phyloP scores from a whole-genome alignment of 2,888 invertebrate genomes.

The Tineola bisselliella region DNA sequence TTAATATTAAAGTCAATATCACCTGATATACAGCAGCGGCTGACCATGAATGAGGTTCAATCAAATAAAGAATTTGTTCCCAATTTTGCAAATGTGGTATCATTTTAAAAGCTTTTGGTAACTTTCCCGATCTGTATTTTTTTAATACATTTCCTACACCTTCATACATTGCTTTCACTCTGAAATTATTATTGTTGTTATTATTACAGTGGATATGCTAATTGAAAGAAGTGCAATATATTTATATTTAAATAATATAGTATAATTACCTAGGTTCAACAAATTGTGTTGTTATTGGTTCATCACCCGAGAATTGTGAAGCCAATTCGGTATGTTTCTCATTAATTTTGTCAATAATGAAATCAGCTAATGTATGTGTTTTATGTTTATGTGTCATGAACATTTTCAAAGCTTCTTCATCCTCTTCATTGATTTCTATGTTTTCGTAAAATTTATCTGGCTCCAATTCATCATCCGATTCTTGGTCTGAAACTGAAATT shows the following conservation, averaged over 20 bases:
- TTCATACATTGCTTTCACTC: slow-evolving; percentile 87
- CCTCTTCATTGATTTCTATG: slow-evolving; percentile 84
- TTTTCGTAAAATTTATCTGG: slow-evolving; percentile 74
- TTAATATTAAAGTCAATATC: slow-evolving; percentile 9
- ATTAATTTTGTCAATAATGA: slow-evolving; percentile 91
- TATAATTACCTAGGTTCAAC: slow-evolving; percentile 76
- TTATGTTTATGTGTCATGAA: slow-evolving; percentile 71
- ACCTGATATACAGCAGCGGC: slow-evolving; percentile 96
- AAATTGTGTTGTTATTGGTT: slow-evolving; percentile 79
- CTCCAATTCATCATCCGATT: slow-evolving; percentile 61
- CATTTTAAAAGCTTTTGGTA: slow-evolving; percentile 98
- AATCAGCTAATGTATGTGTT: slow-evolving; percentile 83
- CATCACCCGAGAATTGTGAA: slow-evolving; percentile 84
- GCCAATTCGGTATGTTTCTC: slow-evolving; percentile 92
- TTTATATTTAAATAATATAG: not conserved
- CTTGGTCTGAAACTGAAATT: slow-evolving; percentile 48
- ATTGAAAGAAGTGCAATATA: not conserved
- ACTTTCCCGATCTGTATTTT: slow-evolving; percentile 93
- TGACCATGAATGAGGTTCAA: slow-evolving; percentile 95
- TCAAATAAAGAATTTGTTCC: slow-evolving; percentile 90
- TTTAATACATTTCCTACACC: slow-evolving; percentile 88
- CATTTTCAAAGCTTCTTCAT: slow-evolving; percentile 85
- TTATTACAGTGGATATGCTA: too few relatives aligned
- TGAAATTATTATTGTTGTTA: slow-evolving; percentile 24
- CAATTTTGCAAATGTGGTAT: slow-evolving; percentile 92